Evolutionary conservation across 2,797 vertebrate species (phyloP), one percentile per base, ranked within the genome.

Genomic region (Coilia nasus): DNA sequence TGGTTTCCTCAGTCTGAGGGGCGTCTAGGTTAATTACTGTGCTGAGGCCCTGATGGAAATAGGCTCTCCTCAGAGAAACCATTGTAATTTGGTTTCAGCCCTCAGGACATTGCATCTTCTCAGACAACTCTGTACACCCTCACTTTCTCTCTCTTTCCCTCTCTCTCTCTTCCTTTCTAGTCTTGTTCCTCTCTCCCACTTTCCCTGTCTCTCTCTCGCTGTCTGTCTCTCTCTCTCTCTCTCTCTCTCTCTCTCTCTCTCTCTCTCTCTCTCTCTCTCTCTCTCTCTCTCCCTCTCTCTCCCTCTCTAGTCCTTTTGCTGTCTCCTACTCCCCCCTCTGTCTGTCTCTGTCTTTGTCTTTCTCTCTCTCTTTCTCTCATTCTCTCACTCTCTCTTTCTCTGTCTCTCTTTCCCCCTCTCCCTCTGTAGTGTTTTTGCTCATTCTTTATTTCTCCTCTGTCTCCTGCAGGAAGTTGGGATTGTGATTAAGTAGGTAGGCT

Each of bases 21-120:
- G 67, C 31, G 15, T 75, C 14, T 41, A 14, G 67, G 67, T 75
- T 75, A 75, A 75, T 75, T 75, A 75, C 31, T 75, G 67, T 75
- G 67, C 9, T 75, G 19, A 75, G 31, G 12, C 31, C 15, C 31
- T 75, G 67, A 75, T 75, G 67, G 67, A 75, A 31, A 19, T 41
- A 75, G 31, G 31, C 15, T 31, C 31, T 75, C 67, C 31, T 7
- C 17, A 35, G 67, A 75, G 67, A 21, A 14, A 19, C 15, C 5
- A 6, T 75, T 75, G 67, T 35, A 75, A 75, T 75, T 75, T 14
- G 17, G 3, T 75, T 7, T 75, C 23, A 75, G 67, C 5, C 67
- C 31, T 35, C 31, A 41, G 31, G 67, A 75, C 31, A 35, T 41
- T 75, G 67, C 67, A 75, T 41, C 28, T 41, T 19, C 31, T 75